Conservation (phyloP, 1,140 invertebrate species). For the Drosophila willistoni region DNA sequence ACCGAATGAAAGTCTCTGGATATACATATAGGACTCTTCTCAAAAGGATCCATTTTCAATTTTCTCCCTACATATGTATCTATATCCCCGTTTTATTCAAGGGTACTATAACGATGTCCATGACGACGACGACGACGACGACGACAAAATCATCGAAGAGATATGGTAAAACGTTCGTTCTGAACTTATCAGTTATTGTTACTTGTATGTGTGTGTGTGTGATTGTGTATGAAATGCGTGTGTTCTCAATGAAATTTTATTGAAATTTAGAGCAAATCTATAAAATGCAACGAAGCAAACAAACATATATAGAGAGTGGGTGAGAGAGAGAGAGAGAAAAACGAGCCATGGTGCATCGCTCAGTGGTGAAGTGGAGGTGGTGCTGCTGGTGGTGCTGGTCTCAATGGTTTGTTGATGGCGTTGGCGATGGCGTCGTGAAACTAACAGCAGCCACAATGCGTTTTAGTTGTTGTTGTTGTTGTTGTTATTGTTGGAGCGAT, state of each 20-base stretch:
- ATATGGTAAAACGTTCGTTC: constrained; percentile 57
- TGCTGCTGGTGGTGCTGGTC: constrained; percentile 33
- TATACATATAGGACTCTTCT: too few relatives aligned
- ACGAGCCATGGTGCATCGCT: not conserved
- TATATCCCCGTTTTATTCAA: not conserved
- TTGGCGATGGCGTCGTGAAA: constrained; percentile 53
- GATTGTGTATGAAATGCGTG: constrained; percentile 23
- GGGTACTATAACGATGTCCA: constrained; percentile 31
- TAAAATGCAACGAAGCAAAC: constrained; percentile 76
- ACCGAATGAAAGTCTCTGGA: too few relatives aligned
- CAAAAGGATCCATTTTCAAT: too few relatives aligned
- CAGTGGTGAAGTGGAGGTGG: constrained; percentile 1
- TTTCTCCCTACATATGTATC: too few relatives aligned
- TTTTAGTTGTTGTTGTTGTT: not conserved
- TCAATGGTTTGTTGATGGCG: constrained; percentile 50
- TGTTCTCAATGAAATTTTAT: constrained; percentile 78
- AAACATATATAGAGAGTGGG: not conserved
- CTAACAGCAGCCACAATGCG: constrained; percentile 49
- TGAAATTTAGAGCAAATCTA: constrained; percentile 81
- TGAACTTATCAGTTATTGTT: constrained; percentile 65
- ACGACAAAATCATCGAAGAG: constrained; percentile 51
- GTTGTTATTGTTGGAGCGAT: constrained; percentile 48
- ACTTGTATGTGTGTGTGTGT: constrained; percentile 15
- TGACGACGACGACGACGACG: constrained; percentile 41
- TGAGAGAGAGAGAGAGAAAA: too few relatives aligned